phyloP scores from a whole-genome alignment of 2,888 invertebrate species.

The Drosophila mimica region DNA sequence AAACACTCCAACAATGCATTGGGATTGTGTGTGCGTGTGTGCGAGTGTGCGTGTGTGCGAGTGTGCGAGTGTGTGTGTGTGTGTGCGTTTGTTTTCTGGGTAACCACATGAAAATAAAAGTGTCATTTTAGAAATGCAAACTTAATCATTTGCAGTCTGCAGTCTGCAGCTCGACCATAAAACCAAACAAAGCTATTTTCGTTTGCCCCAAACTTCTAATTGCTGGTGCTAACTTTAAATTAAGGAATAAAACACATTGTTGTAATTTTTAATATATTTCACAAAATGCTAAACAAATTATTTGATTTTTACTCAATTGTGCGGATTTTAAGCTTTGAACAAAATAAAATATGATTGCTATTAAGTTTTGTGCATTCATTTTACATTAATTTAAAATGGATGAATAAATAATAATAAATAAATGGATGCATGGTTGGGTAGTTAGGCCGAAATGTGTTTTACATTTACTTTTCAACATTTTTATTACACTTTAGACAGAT shows the following conservation, averaged over 20 bases:
- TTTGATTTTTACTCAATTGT: neutral
- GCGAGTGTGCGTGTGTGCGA: slow-evolving; percentile 2
- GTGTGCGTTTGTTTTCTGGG: slow-evolving; percentile 12
- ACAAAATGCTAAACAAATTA: neutral
- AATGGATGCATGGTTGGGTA: neutral
- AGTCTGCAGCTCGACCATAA: slow-evolving; percentile 32
- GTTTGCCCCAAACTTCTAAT: slow-evolving; percentile 18
- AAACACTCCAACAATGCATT: slow-evolving; percentile 15
- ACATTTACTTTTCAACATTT: neutral
- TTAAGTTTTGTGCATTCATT: neutral
- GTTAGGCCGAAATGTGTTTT: neutral
- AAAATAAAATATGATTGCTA: neutral
- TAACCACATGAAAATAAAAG: slow-evolving; percentile 71
- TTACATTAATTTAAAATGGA: neutral
- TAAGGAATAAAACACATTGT: neutral
- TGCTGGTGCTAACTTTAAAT: slow-evolving; percentile 27
- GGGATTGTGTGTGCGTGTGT: slow-evolving; percentile 8
- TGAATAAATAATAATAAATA: neutral
- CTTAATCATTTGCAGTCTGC: slow-evolving; percentile 73
- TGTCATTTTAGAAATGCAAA: slow-evolving; percentile 63
- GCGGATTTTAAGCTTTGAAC: neutral
- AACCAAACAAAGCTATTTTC: slow-evolving; percentile 34
- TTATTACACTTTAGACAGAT: neutral
- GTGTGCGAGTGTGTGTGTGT: neutral
- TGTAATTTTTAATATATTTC: neutral